These are phyloP conservation scores for Chrysodeixis includens DNA, from an alignment of 2,888 invertebrate species.

Conservation along the genomic window DNA sequence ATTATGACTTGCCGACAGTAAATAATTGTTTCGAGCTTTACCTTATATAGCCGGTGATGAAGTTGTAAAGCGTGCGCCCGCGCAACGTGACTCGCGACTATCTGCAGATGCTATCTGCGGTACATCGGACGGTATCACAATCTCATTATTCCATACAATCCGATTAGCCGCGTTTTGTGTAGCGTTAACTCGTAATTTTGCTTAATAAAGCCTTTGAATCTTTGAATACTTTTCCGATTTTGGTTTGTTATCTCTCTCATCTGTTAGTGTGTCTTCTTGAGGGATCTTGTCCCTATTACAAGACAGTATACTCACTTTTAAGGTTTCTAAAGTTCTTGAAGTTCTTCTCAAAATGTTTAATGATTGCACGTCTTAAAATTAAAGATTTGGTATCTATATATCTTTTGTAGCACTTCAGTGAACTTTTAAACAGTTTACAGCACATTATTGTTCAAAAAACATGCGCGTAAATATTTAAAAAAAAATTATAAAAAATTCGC, in stretches of 20 bases:
- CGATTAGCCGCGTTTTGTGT: constrained; percentile 71
- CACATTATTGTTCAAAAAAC: too few species aligned
- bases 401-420: too few species aligned
- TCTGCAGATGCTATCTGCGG: constrained; percentile 71
- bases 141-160: constrained; percentile 75
- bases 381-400: too few species aligned
- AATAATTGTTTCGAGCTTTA: constrained; percentile 57
- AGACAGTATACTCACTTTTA: too few species aligned
- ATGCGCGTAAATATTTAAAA: too few species aligned
- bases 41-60: constrained; percentile 63
- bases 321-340: too few species aligned
- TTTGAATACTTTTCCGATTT: constrained; percentile 50
- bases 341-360: too few species aligned
- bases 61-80: constrained; percentile 68
- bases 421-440: too few species aligned
- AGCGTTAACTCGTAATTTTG: constrained; percentile 62
- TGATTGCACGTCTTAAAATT: too few species aligned
- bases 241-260: constrained; percentile 43
- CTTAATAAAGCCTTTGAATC: constrained; percentile 58
- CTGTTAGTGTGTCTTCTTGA: constrained; percentile 21
- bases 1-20: constrained; percentile 55
- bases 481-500: too few species aligned
- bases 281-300: too few species aligned
- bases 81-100: constrained; percentile 67
- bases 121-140: constrained; percentile 69